Evolutionary conservation across 2,888 invertebrate species (phyloP).

Genomic region (Ophraella communa): DNA sequence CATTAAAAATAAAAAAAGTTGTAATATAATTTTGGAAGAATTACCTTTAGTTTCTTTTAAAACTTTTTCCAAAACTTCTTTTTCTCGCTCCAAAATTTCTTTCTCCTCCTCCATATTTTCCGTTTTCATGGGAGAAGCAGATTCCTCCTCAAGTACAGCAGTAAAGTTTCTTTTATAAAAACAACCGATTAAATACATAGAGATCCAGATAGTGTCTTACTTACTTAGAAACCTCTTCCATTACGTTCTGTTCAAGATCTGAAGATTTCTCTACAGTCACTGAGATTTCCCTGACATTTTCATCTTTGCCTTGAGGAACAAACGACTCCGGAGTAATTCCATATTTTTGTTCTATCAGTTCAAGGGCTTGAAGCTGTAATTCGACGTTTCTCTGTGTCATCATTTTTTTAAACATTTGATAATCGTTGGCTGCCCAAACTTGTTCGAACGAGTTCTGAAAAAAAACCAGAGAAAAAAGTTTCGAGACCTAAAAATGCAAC

Average conservation of each 20-base stretch:
- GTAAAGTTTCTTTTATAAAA: slow-evolving; percentile 51
- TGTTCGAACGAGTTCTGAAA: slow-evolving; percentile 70
- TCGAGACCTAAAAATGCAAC: too few relatives aligned
- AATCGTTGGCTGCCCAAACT: slow-evolving; percentile 94
- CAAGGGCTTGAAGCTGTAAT: slow-evolving; percentile 86
- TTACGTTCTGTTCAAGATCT: slow-evolving; percentile 55
- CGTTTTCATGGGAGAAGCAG: slow-evolving; percentile 46
- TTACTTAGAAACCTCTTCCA: slow-evolving; percentile 60
- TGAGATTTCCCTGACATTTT: slow-evolving; percentile 33
- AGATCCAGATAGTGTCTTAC: neutral
- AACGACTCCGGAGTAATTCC: slow-evolving; percentile 72
- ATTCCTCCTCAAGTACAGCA: slow-evolving; percentile 47
- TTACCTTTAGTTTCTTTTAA: slow-evolving; percentile 52
- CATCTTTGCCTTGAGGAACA: slow-evolving; percentile 58
- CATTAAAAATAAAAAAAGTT: too few relatives aligned
- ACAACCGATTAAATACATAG: neutral
- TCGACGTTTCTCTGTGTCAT: slow-evolving; percentile 94
- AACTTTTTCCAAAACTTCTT: slow-evolving; percentile 53
- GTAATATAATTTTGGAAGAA: neutral
- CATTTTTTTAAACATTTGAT: slow-evolving; percentile 86
- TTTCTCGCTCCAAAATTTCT: slow-evolving; percentile 54
- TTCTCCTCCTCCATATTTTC: slow-evolving; percentile 55
- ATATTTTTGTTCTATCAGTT: slow-evolving; percentile 81
- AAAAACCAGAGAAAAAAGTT: neutral
- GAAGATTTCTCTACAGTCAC: slow-evolving; percentile 59